Percentiles rank a stretch among this genome's conserved stretches.
These are phyloP conservation scores for Thaumatotibia leucotreta DNA, from an alignment of 1,140 invertebrate genomes.

Conservation along the genomic window DNA sequence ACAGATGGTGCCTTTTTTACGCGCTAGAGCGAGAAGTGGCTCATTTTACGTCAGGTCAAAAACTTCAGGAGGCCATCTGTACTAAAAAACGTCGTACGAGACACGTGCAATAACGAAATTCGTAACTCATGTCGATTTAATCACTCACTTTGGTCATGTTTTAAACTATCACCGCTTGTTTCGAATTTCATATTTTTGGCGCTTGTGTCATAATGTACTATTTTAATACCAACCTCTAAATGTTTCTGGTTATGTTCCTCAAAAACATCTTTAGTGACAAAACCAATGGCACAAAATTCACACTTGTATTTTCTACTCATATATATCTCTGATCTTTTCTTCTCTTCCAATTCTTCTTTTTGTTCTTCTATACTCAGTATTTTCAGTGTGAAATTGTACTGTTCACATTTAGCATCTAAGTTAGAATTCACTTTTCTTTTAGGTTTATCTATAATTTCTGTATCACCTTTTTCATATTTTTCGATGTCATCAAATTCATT, in stretches of 20 bases:
- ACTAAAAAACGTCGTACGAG: no score
- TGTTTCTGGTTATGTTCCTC: not conserved
- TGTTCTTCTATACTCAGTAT: not conserved
- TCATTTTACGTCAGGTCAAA: no score
- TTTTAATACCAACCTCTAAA: not conserved
- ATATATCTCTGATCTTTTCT: not conserved
- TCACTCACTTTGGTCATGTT: no score
- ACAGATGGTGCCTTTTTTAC: no score
- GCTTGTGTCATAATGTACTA: no score
- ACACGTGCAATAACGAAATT: no score
- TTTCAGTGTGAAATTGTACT: not conserved
- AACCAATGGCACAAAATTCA: not conserved
- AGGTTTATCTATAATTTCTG: not conserved
- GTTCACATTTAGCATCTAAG: not conserved
- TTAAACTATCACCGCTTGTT: no score
- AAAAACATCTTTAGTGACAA: conserved; percentile 1
- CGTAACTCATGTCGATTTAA: no score
- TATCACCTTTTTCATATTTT: not conserved
- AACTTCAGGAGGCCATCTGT: no score
- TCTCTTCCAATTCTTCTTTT: not conserved
- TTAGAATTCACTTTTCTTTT: not conserved
- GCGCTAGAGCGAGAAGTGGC: no score
- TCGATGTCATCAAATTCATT: not conserved
- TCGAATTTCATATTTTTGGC: no score
- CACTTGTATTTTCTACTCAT: not conserved